phyloP scores from a whole-genome alignment of 1,140 invertebrate species.

The Neoseiulus cucumeris region DNA sequence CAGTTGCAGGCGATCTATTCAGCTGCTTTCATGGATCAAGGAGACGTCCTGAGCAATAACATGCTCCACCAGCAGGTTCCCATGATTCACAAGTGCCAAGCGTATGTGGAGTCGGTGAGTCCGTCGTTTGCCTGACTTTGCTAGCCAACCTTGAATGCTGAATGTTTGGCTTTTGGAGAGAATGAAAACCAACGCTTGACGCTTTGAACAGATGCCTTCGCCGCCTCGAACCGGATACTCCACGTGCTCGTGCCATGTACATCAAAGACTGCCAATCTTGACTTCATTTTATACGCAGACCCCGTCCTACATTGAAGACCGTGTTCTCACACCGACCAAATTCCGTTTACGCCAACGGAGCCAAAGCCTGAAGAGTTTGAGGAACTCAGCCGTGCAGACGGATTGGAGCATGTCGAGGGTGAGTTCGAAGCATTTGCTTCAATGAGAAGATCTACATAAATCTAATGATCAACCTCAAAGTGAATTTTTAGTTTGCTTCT shows the following conservation, averaged over 20 bases:
- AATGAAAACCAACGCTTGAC: not conserved
- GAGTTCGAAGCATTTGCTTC: not conserved
- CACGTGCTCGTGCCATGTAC: not conserved
- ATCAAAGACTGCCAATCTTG: not conserved
- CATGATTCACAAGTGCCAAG: not conserved
- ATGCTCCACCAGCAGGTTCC: not conserved
- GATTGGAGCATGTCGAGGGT: not conserved
- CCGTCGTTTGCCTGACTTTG: too few relatives aligned
- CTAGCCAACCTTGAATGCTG: too few relatives aligned
- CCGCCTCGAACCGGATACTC: not conserved
- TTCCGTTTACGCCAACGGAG: not conserved
- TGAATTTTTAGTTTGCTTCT: too few relatives aligned
- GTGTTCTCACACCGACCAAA: slow-evolving; percentile 1
- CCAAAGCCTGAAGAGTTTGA: not conserved
- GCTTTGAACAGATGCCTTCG: not conserved
- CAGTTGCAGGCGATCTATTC: not conserved
- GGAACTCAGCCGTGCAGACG: not conserved
- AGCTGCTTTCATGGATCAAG: not conserved
- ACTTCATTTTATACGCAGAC: slow-evolving; percentile 3
- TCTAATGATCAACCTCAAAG: too few relatives aligned
- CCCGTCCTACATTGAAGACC: not conserved
- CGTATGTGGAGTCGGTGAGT: slow-evolving; percentile 4
- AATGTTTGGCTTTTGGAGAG: too few relatives aligned
- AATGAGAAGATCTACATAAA: too few relatives aligned
- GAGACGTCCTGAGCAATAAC: not conserved